Percentiles rank a stretch among this genome's conserved stretches.
These are phyloP conservation scores for Merluccius polli DNA, from an alignment of 2,797 vertebrate genomes.

Conservation along the genomic window DNA sequence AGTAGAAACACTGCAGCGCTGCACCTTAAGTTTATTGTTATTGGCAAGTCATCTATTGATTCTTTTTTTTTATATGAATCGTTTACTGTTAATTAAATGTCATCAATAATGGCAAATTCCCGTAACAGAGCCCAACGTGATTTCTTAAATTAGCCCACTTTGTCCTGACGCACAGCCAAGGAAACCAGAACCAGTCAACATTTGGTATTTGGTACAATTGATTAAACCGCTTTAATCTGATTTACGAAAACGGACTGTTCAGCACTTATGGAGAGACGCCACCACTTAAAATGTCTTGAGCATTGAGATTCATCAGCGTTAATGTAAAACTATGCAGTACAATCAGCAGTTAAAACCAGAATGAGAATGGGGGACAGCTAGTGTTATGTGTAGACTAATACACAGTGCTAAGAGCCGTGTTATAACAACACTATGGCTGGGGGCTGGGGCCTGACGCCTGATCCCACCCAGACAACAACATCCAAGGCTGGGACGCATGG, in stretches of 20 bases:
- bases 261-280: neutral
- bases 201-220: neutral
- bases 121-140: neutral
- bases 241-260: neutral
- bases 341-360: neutral
- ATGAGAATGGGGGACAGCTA: neutral
- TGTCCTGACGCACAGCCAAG: neutral
- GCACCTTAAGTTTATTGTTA: neutral
- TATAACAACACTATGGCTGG: slow-evolving; percentile 41
- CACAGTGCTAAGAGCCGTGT: neutral
- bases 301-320: neutral
- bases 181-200: neutral
- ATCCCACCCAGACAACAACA: slow-evolving; percentile 35
- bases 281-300: neutral
- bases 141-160: neutral
- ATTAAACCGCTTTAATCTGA: neutral
- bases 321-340: neutral
- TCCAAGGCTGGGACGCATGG: neutral
- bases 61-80: neutral
- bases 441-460: slow-evolving; percentile 52
- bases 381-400: neutral
- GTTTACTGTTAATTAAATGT: neutral
- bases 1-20: neutral
- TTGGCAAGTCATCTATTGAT: neutral
- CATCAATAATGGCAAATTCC: neutral